phyloP scores from a whole-genome alignment of 1,140 invertebrate species.

The Drosophila erecta region DNA sequence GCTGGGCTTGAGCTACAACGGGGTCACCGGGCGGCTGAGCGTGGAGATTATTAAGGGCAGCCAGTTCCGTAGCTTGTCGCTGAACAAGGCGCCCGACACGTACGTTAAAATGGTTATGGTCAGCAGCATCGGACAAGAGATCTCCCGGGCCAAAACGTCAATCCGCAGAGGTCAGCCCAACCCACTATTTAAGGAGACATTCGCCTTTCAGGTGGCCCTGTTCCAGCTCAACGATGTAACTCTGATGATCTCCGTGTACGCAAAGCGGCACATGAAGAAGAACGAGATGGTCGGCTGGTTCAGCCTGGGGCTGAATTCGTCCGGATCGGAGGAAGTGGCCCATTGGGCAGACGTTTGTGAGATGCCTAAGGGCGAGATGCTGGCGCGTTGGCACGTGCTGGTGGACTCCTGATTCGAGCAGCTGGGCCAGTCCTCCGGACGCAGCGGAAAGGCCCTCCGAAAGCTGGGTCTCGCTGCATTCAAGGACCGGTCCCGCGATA shows the following conservation, averaged over 20 bases:
- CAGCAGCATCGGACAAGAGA: conserved; percentile 96
- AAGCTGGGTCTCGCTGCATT: conserved; percentile 73
- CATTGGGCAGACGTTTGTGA: conserved; percentile 97
- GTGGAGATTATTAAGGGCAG: conserved; percentile 97
- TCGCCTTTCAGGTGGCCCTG: conserved; percentile 97
- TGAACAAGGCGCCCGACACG: conserved; percentile 94
- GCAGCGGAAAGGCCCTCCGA: conserved; percentile 65
- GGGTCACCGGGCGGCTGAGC: conserved; percentile 95
- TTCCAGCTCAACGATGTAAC: conserved; percentile 98
- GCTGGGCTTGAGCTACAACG: conserved; percentile 95
- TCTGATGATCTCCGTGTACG: conserved; percentile 96
- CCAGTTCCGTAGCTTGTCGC: conserved; percentile 92
- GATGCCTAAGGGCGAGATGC: conserved; percentile 84
- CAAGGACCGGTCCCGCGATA: conserved; percentile 79
- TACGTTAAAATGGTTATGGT: conserved; percentile 96
- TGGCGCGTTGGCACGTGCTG: conserved; percentile 90
- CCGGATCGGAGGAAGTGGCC: conserved; percentile 95
- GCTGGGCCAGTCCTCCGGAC: conserved; percentile 79
- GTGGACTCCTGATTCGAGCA: conserved; percentile 85
- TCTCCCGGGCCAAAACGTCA: conserved; percentile 95
- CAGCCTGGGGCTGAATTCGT: conserved; percentile 95
- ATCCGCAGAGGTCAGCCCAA: conserved; percentile 96
- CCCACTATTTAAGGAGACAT: conserved; percentile 97
- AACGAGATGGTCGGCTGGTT: conserved; percentile 99
- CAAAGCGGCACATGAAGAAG: conserved; percentile 95